phyloP scores from a whole-genome alignment of 2,888 invertebrate species.

The Romanomermis culicivorax region DNA sequence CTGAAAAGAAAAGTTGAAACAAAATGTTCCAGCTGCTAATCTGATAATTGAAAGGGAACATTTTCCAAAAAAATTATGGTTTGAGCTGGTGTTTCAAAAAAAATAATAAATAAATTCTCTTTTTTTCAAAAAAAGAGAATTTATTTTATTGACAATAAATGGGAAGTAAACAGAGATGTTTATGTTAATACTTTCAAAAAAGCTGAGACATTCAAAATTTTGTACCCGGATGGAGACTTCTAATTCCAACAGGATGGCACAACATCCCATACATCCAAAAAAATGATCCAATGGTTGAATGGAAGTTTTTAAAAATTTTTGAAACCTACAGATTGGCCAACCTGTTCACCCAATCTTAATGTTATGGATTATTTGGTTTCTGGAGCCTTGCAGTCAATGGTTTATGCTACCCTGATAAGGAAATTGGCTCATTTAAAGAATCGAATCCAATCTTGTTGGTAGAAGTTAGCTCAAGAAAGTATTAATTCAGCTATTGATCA shows the following conservation, averaged over 20 bases:
- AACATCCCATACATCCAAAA: not conserved
- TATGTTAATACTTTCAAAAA: not conserved
- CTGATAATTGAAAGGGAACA: not conserved
- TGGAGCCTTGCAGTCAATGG: no score
- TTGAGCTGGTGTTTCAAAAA: not conserved
- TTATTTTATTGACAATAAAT: not conserved
- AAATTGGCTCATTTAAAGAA: no score
- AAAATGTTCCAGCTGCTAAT: not conserved
- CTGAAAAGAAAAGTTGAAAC: not conserved
- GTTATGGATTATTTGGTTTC: no score
- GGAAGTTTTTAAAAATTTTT: not conserved
- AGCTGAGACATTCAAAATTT: not conserved
- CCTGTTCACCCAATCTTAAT: no score
- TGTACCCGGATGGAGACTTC: not conserved
- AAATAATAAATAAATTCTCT: not conserved
- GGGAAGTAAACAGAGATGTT: not conserved
- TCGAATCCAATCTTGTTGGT: no score
- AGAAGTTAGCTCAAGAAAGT: no score
- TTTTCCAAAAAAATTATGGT: not conserved
- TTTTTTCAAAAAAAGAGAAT: not conserved
- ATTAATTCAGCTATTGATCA: no score
- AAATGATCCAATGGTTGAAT: not conserved
- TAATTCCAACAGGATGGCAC: not conserved
- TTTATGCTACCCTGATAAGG: no score
- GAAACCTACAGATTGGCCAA: not conserved